These are phyloP conservation scores for Bradypus variegatus DNA, from an alignment of 2,797 vertebrate genomes.

Conservation along the genomic window DNA sequence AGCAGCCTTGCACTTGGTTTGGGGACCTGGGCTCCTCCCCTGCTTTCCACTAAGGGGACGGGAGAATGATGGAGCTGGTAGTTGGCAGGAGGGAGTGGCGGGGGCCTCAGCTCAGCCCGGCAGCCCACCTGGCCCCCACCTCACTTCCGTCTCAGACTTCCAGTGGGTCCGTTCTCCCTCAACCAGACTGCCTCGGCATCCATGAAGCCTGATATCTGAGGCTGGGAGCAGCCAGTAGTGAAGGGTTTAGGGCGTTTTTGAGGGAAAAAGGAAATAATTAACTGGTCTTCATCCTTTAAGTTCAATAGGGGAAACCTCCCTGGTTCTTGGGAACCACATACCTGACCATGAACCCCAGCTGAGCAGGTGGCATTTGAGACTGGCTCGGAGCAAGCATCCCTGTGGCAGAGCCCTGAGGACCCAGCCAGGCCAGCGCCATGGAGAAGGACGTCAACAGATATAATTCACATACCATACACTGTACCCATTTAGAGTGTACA, in stretches of 20 bases:
- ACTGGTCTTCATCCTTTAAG: neutral
- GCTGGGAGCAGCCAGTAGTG: neutral
- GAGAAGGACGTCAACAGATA: neutral
- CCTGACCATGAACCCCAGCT: neutral
- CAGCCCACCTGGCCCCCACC: neutral
- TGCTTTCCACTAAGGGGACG: neutral
- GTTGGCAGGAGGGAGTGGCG: neutral
- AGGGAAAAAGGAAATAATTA: neutral
- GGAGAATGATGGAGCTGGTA: neutral
- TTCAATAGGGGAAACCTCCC: neutral
- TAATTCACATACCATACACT: neutral
- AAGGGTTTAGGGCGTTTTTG: neutral
- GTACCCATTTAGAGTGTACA: neutral
- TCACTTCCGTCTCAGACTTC: neutral
- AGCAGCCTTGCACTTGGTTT: neutral
- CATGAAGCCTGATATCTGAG: conserved; percentile 36
- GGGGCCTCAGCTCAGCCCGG: neutral
- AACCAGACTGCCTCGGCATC: conserved; percentile 57
- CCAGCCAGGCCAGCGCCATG: neutral
- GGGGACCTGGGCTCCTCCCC: no score
- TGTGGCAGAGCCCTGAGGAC: neutral
- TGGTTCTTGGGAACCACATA: neutral
- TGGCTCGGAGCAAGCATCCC: neutral
- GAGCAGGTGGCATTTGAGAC: neutral
- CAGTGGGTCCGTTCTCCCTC: neutral